Percentiles rank a stretch among this genome's conserved stretches.
These are phyloP conservation scores for Reticulitermes speratus DNA, from an alignment of 1,140 invertebrate species.

Conservation along the genomic window DNA sequence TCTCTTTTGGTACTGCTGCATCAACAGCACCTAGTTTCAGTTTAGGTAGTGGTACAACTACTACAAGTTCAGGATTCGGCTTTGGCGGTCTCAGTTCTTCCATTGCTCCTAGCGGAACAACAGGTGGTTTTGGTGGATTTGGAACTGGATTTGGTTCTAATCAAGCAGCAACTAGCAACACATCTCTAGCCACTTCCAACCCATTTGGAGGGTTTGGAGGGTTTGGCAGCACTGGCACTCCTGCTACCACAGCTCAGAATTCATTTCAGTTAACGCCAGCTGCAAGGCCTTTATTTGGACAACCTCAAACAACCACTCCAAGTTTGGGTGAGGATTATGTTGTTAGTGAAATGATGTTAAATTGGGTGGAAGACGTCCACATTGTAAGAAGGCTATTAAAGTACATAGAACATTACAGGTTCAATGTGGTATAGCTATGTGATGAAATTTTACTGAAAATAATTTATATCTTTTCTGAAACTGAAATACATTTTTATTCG, in stretches of 20 bases:
- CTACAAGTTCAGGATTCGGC: constrained; percentile 51
- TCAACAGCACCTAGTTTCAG: constrained; percentile 24
- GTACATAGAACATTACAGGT: too few species aligned
- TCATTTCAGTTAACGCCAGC: constrained; percentile 4
- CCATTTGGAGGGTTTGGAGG: constrained; percentile 37
- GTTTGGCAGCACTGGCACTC: constrained; percentile 30
- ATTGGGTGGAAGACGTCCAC: too few species aligned
- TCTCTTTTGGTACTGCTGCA: constrained; percentile 21
- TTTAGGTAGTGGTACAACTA: constrained; percentile 19
- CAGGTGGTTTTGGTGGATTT: constrained; percentile 54
- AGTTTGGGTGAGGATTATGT: constrained; percentile 1
- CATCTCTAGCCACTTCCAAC: neutral
- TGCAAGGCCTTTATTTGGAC: neutral
- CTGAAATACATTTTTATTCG: too few species aligned
- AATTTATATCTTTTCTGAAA: too few species aligned
- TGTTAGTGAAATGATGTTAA: neutral
- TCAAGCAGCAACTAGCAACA: neutral
- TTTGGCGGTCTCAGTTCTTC: constrained; percentile 49
- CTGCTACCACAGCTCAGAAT: constrained; percentile 32
- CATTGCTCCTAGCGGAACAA: constrained; percentile 36
- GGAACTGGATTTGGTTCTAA: constrained; percentile 37
- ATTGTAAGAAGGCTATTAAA: too few species aligned
- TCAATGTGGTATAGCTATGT: too few species aligned
- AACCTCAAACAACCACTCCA: neutral
- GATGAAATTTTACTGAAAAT: too few species aligned